phyloP scores from a whole-genome alignment of 2,113 vertebrate genomes.

The Leptobrachium ailaonicum region DNA sequence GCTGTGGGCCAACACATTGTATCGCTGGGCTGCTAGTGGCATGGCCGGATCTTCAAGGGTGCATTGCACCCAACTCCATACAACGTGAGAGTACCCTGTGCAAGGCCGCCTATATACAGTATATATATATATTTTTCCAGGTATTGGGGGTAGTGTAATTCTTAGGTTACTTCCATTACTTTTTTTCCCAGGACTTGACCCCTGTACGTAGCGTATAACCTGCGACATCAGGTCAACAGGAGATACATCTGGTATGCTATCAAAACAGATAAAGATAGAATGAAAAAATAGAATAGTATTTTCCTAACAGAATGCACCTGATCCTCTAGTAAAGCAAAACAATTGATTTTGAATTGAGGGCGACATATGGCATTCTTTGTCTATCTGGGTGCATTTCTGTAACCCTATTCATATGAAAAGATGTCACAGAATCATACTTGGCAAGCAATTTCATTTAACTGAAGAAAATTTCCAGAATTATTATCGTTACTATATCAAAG shows the following conservation, averaged over 20 bases:
- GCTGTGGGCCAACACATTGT: too few relatives aligned
- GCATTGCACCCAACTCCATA: too few relatives aligned
- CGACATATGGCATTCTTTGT: too few relatives aligned
- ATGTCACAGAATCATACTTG: conserved; percentile 9
- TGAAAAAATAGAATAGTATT: conserved; percentile 12
- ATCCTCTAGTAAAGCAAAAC: not conserved
- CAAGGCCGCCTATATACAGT: not conserved
- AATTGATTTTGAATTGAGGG: not conserved
- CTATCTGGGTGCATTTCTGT: too few relatives aligned
- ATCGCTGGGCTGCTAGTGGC: too few relatives aligned
- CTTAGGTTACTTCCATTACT: too few relatives aligned
- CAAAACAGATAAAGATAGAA: not conserved
- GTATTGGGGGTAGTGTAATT: too few relatives aligned
- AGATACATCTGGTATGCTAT: conserved; percentile 1
- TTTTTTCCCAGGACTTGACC: too few relatives aligned
- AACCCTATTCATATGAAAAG: not conserved
- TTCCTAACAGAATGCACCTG: not conserved
- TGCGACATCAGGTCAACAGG: not conserved
- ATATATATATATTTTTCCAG: too few relatives aligned
- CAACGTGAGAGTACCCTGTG: too few relatives aligned
- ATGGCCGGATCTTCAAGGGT: too few relatives aligned
- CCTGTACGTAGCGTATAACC: not conserved
- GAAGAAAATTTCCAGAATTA: not conserved
- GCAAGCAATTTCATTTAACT: not conserved
- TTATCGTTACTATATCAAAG: not conserved